Conservation (phyloP, 2,888 invertebrate species). For the Metalampra italica region DNA sequence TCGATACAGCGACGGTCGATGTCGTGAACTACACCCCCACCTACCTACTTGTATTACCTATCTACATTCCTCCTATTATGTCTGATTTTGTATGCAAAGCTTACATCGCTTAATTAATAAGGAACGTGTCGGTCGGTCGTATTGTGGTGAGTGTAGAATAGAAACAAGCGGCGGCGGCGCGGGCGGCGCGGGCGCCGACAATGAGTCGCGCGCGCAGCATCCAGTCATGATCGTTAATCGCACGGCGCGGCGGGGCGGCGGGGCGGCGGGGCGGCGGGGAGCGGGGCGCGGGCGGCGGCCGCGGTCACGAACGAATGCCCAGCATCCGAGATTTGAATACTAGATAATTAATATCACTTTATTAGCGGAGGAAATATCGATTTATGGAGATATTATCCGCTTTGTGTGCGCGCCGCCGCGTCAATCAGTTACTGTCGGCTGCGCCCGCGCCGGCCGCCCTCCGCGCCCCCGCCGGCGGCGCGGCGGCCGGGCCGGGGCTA, state of each 20-base stretch:
- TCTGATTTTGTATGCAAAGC: too few relatives aligned
- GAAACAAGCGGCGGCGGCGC: not conserved
- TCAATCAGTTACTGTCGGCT: conserved; percentile 13
- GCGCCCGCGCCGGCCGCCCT: not conserved
- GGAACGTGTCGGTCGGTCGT: too few relatives aligned
- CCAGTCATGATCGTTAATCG: conserved; percentile 53
- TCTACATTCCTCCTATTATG: too few relatives aligned
- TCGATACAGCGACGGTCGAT: too few relatives aligned
- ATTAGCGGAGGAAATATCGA: conserved; percentile 72
- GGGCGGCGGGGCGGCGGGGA: conserved; percentile 25
- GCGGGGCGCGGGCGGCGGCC: conserved; percentile 23
- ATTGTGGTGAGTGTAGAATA: not conserved
- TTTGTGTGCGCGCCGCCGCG: conserved; percentile 49
- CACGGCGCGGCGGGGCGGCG: conserved; percentile 29
- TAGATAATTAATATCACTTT: conserved; percentile 78
- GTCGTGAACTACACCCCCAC: too few relatives aligned
- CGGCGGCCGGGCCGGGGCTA: not conserved
- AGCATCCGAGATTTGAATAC: conserved; percentile 72
- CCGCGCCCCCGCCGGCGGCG: not conserved
- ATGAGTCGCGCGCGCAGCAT: conserved; percentile 30
- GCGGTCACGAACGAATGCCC: conserved; percentile 61
- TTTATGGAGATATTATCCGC: conserved; percentile 68
- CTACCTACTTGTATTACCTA: too few relatives aligned
- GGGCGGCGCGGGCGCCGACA: conserved; percentile 14
- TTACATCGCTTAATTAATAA: too few relatives aligned